A percentile compares a stretch with the other conserved stretches of the same genome.
Evolutionary conservation across 2,888 invertebrate genomes (phyloP).

Genomic region (Leptinotarsa juncta): DNA sequence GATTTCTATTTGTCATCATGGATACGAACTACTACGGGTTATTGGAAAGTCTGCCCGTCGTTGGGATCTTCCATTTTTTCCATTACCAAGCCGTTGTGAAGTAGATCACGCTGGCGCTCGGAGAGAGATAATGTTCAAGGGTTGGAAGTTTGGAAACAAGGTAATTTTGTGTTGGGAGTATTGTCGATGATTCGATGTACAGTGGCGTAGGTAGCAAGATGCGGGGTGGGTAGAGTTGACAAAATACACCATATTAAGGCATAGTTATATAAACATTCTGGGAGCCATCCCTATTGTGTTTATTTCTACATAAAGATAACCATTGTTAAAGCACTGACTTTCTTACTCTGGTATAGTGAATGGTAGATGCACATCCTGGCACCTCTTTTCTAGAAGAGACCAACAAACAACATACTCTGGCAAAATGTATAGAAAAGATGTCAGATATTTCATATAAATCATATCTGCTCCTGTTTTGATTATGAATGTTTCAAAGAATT

Average conservation of each 20-base stretch:
- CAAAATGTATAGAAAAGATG: too few relatives aligned
- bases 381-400: too few relatives aligned
- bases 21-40: slow-evolving; percentile 6
- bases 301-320: too few relatives aligned
- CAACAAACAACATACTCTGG: too few relatives aligned
- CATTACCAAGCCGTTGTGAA: slow-evolving; percentile 5
- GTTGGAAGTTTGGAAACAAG: slow-evolving; percentile 62
- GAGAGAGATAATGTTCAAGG: slow-evolving; percentile 59
- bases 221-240: not conserved
- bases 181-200: not conserved
- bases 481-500: too few relatives aligned
- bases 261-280: not conserved
- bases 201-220: not conserved
- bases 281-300: too few relatives aligned
- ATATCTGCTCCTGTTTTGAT: too few relatives aligned
- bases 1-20: slow-evolving; percentile 17
- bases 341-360: too few relatives aligned
- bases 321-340: too few relatives aligned
- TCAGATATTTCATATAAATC: too few relatives aligned
- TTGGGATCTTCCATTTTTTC: slow-evolving; percentile 1
- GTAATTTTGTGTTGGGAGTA: slow-evolving; percentile 35
- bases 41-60: not conserved
- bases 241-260: not conserved
- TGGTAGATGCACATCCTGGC: too few relatives aligned
- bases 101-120: slow-evolving; percentile 10